Evolutionary conservation across 2,888 invertebrate species (phyloP), one percentile per base, ranked within the genome.

Genomic region (Neoscelio sp.): DNA sequence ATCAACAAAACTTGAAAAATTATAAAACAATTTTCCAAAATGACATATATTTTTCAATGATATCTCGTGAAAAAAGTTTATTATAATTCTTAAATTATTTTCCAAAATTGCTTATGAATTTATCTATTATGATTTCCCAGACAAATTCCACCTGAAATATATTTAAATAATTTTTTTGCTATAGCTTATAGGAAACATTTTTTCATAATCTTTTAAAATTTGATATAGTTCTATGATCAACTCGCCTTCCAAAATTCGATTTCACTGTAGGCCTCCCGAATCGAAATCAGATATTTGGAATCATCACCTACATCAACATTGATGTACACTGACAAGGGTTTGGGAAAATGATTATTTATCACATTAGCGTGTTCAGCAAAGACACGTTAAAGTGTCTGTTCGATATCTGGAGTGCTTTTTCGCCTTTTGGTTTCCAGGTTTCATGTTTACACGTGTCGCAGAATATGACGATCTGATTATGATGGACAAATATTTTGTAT

Each of bases 381-480:
- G 40, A 42, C 77, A 58, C 52, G 65, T 42, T 44, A 48, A 78
- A 68, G 68, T 68, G 60, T 73, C 54, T 54, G 65, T 73, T 50
- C 42, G 54, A 78, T 74, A 78, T 78, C 56, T 64, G 12, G 33
- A 56, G 56, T 70, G 64, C 46, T 38, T 77, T 77, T 78, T 73
- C 67, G 48, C 62, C 62, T 56, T 46, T 40, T 40, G 54, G 8
- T 67, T 64, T 62, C 52, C 7, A 50, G 35, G 64, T 68, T 44
- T 74, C 78, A 33, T 68, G 74, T 78, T 78, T 78, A 78, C 78
- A 78, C 74, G 78, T 78, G 78, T 78, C 68, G 64, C 18, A 68
- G 68, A 74, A 64, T 50, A 68, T 42, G 42, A 46, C 38, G 68
- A 78, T 78, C 68, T 64, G 78, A 74, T 78, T 78, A 68, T 78